Base-by-base conservation (phyloP, 2,113 vertebrate genomes). In the Myrmecophaga tridactyla region DNA sequence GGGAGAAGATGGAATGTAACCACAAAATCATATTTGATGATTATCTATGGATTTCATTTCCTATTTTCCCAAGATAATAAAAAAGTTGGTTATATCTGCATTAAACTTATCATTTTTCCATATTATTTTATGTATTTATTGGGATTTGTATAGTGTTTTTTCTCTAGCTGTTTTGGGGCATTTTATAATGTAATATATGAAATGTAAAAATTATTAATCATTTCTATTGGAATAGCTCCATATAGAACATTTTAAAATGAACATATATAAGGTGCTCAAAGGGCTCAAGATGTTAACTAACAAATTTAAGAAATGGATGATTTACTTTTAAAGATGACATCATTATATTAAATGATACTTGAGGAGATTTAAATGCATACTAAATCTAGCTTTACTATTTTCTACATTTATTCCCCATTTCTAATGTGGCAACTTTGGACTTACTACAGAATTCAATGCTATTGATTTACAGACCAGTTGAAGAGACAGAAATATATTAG, bases 31-130 rank as follows among this genome's bases (percentile, higher is more conserved):
- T 25, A 84, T 96, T 91, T 27, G 39, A 70, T 18, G 39, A 83
- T 86, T 89, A 67, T 53, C 60, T 91, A 18, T 69, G 80, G 25
- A 86, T 92, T 95, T 84, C 20, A 69, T 92, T 92, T 80, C 80
- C 67, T 77, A 34, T 72, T 29, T 78, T 86, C 9, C 14, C 14
- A 56, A 60, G 31, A 90, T 36, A 97, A 86, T 73, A 72, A 82
- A 77, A n/a, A 86, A 81, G 46, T 56, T 91, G 27, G 1, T 23
- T 70, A 14, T 80, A 56, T 43, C 48, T 91, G 3, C 86, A 46
- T 36, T 21, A 48, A 93, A 78, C 62, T 23, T 41, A 62, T 63
- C 29, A 78, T 17, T 18, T 86, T 70, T 87, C 17, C 80, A 69
- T 69, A 48, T 7, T 77, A 41, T 14, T 21, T 72, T 27, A 41